These are phyloP conservation scores for Selene dorsalis DNA, from an alignment of 2,797 vertebrate genomes.

Conservation along the genomic window DNA sequence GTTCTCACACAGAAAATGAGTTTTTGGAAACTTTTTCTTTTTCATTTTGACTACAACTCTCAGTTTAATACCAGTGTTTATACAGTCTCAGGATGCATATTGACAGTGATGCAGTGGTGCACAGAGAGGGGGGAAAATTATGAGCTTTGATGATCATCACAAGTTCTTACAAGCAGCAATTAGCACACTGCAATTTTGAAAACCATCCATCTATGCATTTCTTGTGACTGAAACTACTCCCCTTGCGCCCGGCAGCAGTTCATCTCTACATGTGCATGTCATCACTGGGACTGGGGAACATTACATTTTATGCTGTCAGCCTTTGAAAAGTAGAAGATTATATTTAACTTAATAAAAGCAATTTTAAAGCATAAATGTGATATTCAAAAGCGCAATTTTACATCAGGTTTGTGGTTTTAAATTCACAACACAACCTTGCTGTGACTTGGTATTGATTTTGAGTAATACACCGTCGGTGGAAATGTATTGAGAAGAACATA, in stretches of 20 bases:
- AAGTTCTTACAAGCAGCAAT: background rate
- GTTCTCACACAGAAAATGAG: conserved; percentile 33
- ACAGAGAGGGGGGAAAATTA: background rate
- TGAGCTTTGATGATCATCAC: background rate
- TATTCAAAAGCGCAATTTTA: too few relatives aligned
- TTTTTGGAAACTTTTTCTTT: conserved; percentile 34
- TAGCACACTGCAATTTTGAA: background rate
- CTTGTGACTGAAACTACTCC: background rate
- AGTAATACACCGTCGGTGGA: background rate
- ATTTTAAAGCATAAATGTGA: too few relatives aligned
- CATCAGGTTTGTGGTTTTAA: background rate
- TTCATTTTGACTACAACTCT: conserved; percentile 20
- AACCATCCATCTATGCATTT: background rate
- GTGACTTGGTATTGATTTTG: background rate
- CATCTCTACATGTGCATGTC: background rate
- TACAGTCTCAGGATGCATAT: background rate
- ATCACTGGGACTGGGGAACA: too few relatives aligned
- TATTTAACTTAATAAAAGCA: too few relatives aligned
- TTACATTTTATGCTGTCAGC: too few relatives aligned
- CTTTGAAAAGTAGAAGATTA: too few relatives aligned
- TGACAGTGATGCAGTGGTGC: background rate
- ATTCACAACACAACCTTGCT: background rate
- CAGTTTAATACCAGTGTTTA: conserved; percentile 25
- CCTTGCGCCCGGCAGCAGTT: too few relatives aligned
- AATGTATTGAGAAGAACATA: background rate